Evolutionary conservation across 2,113 vertebrate genomes (phyloP).

Genomic region (Pampusana beccarii): DNA sequence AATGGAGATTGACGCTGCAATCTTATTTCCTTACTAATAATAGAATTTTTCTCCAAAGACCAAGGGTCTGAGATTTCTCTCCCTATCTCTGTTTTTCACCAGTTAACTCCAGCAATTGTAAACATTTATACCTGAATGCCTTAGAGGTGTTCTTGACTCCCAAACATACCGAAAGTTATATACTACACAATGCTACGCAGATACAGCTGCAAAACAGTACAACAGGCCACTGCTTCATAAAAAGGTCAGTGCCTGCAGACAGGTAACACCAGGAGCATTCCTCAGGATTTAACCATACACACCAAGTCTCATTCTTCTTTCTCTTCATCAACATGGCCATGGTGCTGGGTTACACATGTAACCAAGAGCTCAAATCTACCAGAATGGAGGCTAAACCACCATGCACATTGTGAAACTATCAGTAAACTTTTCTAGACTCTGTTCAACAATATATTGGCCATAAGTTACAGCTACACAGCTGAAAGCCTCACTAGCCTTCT

Average conservation of each 20-base stretch:
- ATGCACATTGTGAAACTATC: not conserved
- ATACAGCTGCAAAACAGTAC: not conserved
- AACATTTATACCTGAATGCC: not conserved
- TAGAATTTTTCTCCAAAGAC: not conserved
- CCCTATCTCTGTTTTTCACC: not conserved
- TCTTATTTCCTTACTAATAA: not conserved
- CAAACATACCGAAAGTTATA: not conserved
- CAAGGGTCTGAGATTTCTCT: not conserved
- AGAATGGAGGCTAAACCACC: not conserved
- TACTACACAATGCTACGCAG: not conserved
- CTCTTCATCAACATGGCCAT: not conserved
- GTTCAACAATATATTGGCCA: not conserved
- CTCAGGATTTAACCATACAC: not conserved
- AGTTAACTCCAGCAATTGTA: not conserved
- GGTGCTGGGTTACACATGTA: rapidly evolving
- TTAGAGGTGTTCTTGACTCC: not conserved
- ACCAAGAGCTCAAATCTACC: not conserved
- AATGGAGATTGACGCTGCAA: not conserved
- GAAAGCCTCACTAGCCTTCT: not conserved
- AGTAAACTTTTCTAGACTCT: not conserved
- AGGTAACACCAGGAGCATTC: not conserved
- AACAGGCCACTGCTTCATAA: not conserved
- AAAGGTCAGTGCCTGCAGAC: not conserved
- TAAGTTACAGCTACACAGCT: not conserved
- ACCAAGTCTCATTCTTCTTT: not conserved